Percentiles rank a stretch among this genome's conserved stretches.
Conservation (phyloP, 2,888 invertebrate genomes). For the Sphecodes monilicornis region DNA sequence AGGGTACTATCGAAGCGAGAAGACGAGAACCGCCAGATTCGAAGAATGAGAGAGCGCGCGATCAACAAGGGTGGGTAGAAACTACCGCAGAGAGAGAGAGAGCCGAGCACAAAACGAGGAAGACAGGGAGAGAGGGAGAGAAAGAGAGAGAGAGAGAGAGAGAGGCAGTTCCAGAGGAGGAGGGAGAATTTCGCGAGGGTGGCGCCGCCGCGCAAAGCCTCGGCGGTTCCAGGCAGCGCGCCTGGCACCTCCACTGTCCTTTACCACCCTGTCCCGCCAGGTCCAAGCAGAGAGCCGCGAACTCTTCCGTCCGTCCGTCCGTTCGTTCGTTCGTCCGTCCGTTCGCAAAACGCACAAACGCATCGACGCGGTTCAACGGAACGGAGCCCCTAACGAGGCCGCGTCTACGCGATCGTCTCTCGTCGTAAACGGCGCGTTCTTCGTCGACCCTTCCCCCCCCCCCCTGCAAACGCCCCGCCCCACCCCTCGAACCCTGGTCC, state of each 20-base stretch:
- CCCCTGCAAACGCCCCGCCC: not conserved
- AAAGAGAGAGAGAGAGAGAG: not conserved
- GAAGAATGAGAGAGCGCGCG: slow-evolving; percentile 14
- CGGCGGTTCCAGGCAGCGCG: slow-evolving; percentile 61
- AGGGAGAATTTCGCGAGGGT: slow-evolving; percentile 60
- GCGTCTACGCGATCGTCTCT: slow-evolving; percentile 38
- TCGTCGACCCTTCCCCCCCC: not conserved
- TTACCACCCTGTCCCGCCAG: slow-evolving; percentile 62
- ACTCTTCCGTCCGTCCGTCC: slow-evolving; percentile 43
- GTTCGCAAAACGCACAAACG: slow-evolving; percentile 46
- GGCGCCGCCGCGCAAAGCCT: slow-evolving; percentile 71
- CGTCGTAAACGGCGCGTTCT: slow-evolving; percentile 46
- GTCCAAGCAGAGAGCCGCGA: slow-evolving; percentile 40
- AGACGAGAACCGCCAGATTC: not conserved
- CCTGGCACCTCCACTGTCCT: slow-evolving; percentile 69
- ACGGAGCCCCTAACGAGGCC: slow-evolving; percentile 21
- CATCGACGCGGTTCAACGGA: slow-evolving; percentile 35
- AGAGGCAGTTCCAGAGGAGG: slow-evolving; percentile 1
- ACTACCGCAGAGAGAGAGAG: slow-evolving; percentile 8
- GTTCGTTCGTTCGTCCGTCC: slow-evolving; percentile 25
- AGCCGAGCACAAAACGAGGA: not conserved
- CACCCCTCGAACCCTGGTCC: not conserved
- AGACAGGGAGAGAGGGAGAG: not conserved
- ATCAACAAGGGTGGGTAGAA: not conserved
- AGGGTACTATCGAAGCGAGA: not conserved